Evolutionary conservation across 2,888 invertebrate genomes (phyloP).

Genomic region (Eilema griseolum): DNA sequence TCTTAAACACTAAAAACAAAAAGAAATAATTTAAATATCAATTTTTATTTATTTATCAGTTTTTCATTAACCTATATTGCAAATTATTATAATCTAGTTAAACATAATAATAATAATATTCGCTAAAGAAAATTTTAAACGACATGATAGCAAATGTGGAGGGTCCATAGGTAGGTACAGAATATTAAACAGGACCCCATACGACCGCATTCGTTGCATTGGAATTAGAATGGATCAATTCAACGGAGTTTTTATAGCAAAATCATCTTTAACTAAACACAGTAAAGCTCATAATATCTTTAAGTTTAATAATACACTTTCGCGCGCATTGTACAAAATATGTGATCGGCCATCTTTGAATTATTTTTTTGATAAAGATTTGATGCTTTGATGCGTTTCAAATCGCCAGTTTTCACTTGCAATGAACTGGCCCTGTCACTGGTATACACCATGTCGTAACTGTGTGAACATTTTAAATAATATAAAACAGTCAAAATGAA

Average conservation of each 20-base stretch:
- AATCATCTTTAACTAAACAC: too few species aligned
- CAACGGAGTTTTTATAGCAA: not conserved
- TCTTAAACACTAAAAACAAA: not conserved
- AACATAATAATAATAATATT: not conserved
- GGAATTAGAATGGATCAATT: not conserved
- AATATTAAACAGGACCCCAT: too few species aligned
- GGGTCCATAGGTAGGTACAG: not conserved
- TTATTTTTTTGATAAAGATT: too few species aligned
- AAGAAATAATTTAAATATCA: slow-evolving; percentile 40
- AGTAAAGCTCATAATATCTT: not conserved
- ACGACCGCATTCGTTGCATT: not conserved
- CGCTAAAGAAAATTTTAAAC: not conserved
- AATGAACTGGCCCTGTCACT: too few species aligned
- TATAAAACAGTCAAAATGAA: not conserved
- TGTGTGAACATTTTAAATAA: not conserved
- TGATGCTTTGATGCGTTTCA: too few species aligned
- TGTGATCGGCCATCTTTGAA: not conserved
- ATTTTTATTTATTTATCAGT: slow-evolving; percentile 41
- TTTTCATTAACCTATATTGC: slow-evolving; percentile 50
- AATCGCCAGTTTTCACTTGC: too few species aligned
- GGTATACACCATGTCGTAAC: not conserved
- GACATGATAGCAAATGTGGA: not conserved
- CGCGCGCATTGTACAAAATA: not conserved
- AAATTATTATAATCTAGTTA: slow-evolving; percentile 37
- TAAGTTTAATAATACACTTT: too few species aligned